Percentiles rank a stretch among this genome's conserved stretches.
Conservation (phyloP, 37 sponge, comb jelly and placozoan genomes). For the Chondrosia reniformis region DNA sequence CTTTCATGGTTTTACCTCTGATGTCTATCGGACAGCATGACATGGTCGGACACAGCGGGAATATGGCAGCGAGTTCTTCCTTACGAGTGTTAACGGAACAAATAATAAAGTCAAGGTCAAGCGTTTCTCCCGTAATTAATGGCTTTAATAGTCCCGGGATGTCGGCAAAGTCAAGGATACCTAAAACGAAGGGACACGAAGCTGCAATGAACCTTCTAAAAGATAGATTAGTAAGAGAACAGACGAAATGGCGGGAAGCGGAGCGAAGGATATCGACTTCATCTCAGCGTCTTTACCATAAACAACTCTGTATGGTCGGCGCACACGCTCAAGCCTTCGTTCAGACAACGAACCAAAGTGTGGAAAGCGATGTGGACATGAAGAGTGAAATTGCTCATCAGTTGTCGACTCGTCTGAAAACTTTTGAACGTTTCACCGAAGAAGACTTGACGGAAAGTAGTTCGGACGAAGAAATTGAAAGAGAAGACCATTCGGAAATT, state of each 20-base stretch:
- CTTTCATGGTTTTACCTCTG: slow-evolving; percentile 12
- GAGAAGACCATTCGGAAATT: not conserved
- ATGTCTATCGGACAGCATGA: slow-evolving; percentile 21
- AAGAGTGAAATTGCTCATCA: not conserved
- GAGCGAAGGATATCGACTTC: not conserved
- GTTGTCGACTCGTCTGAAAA: slow-evolving; percentile 2
- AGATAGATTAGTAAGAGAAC: slow-evolving; percentile 2
- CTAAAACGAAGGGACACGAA: not conserved
- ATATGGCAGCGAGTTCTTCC: not conserved
- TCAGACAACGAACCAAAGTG: not conserved
- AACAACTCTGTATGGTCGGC: slow-evolving; percentile 3
- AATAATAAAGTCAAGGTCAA: slow-evolving; percentile 1
- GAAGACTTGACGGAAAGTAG: slow-evolving; percentile 24
- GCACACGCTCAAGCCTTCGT: not conserved
- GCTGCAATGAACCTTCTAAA: not conserved
- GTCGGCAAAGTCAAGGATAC: not conserved
- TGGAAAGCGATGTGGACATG: not conserved
- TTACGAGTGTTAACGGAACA: slow-evolving; percentile 1
- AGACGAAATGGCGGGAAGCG: slow-evolving; percentile 11
- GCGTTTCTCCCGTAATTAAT: not conserved
- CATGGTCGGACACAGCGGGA: slow-evolving; percentile 8
- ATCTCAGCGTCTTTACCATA: not conserved
- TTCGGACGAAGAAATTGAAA: slow-evolving; percentile 17
- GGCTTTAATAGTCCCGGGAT: not conserved
- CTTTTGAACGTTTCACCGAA: slow-evolving; percentile 3